Base-by-base conservation (phyloP, 1,140 invertebrate species). In the Prorops nasuta region DNA sequence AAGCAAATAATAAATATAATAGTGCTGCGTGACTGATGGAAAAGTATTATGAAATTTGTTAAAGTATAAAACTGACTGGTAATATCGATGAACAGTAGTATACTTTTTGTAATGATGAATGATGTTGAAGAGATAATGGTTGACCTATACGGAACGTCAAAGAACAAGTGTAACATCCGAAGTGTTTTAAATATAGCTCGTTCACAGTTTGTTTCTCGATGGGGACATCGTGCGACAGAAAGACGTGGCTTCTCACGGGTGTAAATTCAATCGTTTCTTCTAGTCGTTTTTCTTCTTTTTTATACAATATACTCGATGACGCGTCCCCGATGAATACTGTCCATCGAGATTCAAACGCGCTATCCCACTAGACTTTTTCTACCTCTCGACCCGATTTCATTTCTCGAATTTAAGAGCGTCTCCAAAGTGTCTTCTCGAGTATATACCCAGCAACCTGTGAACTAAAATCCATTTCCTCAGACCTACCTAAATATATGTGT, bases 321-420 rank as follows among this genome's bases (percentile, higher is more conserved):
- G 14, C 35, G 24, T 44, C 16, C 39, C 20, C 47, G 37, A 60
- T 58, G 51, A 54, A 58, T 58, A 38, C 42, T 57, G 49, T 51
- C 43, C 43, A 17, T 24, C n/a, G 49, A 50, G 34, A 6, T 28
- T 6, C 4, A 28, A 16, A 8, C 8, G 6, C 7, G 14, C 31
- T 32, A 21, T 53, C 17, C 16, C 10, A 6, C 45, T 24, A 12
- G 2, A 22, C 14, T 51, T 14, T n/a, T 42, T 39, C 42, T 21
- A 14, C 36, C 9, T 9, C 20, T 18, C 28, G 10, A 28, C 10
- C 24, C 4, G 10, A 28, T 28, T 28, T 10, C 10, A 28, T 6
- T 6, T 28, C 10, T 28, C 10, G 4, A 10, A 28, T 28, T 28
- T 28, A 6, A 10, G 10, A 4, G 4, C 10, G 24, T 28, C 24